Percentiles rank a stretch among this genome's conserved stretches.
Conservation (phyloP, 2,797 vertebrate genomes). For the Cephalopachus bancanus region DNA sequence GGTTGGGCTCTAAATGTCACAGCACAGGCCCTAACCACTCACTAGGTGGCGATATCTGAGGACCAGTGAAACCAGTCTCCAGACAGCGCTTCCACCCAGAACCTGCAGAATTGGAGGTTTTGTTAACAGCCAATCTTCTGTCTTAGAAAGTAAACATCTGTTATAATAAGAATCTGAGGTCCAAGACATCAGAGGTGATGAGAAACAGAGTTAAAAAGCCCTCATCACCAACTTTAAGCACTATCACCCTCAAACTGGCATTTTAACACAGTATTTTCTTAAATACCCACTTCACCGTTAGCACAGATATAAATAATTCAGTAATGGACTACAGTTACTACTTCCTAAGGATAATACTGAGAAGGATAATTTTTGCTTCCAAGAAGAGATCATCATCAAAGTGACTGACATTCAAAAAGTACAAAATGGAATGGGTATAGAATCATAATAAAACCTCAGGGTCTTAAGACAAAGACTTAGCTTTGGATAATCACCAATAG, state of each 20-base stretch:
- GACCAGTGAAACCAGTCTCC: neutral
- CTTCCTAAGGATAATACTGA: constrained; percentile 12
- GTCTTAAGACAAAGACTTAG: neutral
- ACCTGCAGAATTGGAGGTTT: neutral
- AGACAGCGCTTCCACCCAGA: neutral
- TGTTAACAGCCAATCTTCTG: neutral
- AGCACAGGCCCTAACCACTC: neutral
- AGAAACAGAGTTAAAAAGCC: constrained; percentile 32
- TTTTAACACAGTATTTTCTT: constrained; percentile 4
- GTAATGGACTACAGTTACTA: neutral
- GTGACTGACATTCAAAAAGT: neutral
- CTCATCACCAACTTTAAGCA: neutral
- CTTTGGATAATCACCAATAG: neutral
- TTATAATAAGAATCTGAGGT: neutral
- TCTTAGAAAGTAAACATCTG: constrained; percentile 13
- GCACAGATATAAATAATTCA: neutral
- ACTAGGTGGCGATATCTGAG: neutral
- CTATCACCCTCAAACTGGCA: neutral
- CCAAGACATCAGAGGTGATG: neutral
- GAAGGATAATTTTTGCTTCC: constrained; percentile 43
- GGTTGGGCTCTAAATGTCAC: neutral
- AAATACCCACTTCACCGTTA: neutral
- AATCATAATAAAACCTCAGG: neutral
- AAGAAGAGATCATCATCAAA: neutral
- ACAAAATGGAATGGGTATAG: neutral